A percentile compares a stretch with the other conserved stretches of the same genome.
phyloP scores from a whole-genome alignment of 2,113 vertebrate species.

The Chinchilla lanigera region DNA sequence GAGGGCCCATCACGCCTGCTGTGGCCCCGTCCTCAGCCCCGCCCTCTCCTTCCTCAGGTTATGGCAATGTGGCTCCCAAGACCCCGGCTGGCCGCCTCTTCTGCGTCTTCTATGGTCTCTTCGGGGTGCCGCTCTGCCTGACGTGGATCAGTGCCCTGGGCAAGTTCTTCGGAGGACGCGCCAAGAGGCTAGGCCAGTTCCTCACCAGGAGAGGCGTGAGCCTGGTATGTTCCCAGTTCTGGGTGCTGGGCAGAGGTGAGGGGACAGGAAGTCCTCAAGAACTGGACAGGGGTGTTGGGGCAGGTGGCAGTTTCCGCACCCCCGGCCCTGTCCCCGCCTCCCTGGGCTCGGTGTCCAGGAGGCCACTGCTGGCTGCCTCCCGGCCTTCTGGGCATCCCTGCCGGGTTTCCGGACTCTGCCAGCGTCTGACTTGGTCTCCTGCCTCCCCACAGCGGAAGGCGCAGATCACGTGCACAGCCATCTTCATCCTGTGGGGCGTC shows the following conservation, averaged over 20 bases:
- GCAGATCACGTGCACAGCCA: constrained; percentile 96
- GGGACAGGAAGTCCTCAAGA: neutral
- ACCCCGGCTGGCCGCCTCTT: constrained; percentile 94
- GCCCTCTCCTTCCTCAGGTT: constrained; percentile 87
- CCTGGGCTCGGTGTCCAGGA: neutral
- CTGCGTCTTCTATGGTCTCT: constrained; percentile 98
- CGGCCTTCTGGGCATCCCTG: neutral
- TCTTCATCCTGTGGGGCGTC: constrained; percentile 97
- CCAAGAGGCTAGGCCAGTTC: constrained; percentile 96
- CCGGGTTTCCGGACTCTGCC: neutral
- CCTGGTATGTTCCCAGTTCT: constrained; percentile 87
- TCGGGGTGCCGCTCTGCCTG: constrained; percentile 96
- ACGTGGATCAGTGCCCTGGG: constrained; percentile 99
- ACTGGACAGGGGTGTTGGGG: neutral
- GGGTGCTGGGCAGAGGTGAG: neutral
- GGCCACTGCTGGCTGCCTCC: neutral
- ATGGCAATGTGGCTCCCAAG: constrained; percentile 98
- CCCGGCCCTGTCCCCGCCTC: neutral
- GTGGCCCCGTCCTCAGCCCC: neutral
- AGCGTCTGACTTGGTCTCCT: neutral
- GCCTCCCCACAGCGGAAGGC: constrained; percentile 91
- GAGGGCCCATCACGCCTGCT: fast-evolving
- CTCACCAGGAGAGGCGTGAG: constrained; percentile 96
- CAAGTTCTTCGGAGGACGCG: constrained; percentile 98
- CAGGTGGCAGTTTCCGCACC: neutral